These are phyloP conservation scores for Blomia tropicalis DNA, from an alignment of 2,888 invertebrate species.

Conservation along the genomic window DNA sequence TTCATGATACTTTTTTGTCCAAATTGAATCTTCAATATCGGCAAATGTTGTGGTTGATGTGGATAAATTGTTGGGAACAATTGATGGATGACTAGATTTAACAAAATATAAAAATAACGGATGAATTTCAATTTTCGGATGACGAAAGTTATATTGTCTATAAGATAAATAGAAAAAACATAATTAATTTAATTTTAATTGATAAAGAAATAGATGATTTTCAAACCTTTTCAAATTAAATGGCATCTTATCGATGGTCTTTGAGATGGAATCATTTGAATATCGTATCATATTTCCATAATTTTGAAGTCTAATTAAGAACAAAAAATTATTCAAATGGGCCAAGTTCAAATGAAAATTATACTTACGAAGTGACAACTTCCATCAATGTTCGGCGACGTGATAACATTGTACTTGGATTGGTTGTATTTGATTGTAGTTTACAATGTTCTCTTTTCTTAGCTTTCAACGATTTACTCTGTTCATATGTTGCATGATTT, in stretches of 20 bases:
- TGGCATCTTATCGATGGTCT: slow-evolving; percentile 66
- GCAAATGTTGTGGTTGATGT: neutral
- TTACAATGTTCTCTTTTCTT: too few species aligned
- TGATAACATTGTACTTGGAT: neutral
- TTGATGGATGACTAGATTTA: neutral
- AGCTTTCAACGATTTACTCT: too few species aligned
- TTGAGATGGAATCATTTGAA: slow-evolving; percentile 57
- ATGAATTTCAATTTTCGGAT: slow-evolving; percentile 20
- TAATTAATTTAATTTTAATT: neutral
- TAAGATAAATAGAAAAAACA: neutral
- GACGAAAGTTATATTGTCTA: slow-evolving; percentile 18
- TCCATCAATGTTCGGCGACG: slow-evolving; percentile 3
- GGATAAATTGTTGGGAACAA: neutral
- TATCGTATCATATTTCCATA: slow-evolving; percentile 32
- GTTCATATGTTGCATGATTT: too few species aligned
- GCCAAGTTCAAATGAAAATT: neutral
- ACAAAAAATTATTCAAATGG: neutral
- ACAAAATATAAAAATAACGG: slow-evolving; percentile 19
- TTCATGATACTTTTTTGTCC: too few species aligned
- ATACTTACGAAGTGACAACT: slow-evolving; percentile 14
- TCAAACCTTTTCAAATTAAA: slow-evolving; percentile 48
- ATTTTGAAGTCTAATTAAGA: slow-evolving; percentile 27
- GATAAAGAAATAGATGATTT: neutral
- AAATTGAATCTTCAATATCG: neutral
- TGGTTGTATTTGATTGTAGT: too few species aligned